Evolutionary conservation across 2,888 invertebrate species (phyloP).

Genomic region (Drosophila neonasuta): DNA sequence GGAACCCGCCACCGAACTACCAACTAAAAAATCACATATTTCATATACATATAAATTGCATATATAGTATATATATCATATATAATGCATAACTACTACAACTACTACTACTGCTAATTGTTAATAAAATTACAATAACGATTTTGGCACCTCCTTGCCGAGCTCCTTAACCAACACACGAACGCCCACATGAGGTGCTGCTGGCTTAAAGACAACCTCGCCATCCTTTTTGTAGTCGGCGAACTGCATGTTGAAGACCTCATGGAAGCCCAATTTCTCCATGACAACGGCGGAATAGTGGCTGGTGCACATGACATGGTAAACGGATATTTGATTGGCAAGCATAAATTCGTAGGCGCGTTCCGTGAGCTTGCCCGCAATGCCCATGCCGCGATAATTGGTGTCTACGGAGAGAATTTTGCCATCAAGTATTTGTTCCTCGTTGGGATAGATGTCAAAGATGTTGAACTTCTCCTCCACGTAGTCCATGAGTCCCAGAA

Average conservation of each 20-base stretch:
- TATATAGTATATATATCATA: conserved; percentile 6
- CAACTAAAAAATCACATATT: conserved; percentile 74
- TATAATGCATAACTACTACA: conserved; percentile 40
- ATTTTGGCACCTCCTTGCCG: conserved; percentile 34
- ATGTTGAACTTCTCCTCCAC: conserved; percentile 83
- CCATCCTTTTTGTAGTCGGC: conserved; percentile 86
- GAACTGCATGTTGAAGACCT: conserved; percentile 86
- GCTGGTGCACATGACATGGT: conserved; percentile 89
- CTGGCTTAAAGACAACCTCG: conserved; percentile 86
- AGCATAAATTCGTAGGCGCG: conserved; percentile 80
- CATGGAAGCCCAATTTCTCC: conserved; percentile 87
- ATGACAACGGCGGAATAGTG: conserved; percentile 89
- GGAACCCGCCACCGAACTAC: conserved; percentile 69
- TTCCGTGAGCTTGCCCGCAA: conserved; percentile 81
- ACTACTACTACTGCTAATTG: neutral
- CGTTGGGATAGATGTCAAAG: conserved; percentile 82
- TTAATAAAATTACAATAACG: conserved; percentile 32
- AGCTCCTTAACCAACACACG: conserved; percentile 84
- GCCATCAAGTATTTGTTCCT: conserved; percentile 80
- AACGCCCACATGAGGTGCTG: conserved; percentile 85
- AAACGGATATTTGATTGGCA: conserved; percentile 82
- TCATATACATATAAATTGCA: conserved; percentile 30
- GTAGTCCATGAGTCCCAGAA: conserved; percentile 83
- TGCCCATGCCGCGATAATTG: conserved; percentile 81
- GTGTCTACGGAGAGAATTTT: conserved; percentile 81